phyloP scores from a whole-genome alignment of 2,888 invertebrate species.

The Pseudeuparius sepicola region DNA sequence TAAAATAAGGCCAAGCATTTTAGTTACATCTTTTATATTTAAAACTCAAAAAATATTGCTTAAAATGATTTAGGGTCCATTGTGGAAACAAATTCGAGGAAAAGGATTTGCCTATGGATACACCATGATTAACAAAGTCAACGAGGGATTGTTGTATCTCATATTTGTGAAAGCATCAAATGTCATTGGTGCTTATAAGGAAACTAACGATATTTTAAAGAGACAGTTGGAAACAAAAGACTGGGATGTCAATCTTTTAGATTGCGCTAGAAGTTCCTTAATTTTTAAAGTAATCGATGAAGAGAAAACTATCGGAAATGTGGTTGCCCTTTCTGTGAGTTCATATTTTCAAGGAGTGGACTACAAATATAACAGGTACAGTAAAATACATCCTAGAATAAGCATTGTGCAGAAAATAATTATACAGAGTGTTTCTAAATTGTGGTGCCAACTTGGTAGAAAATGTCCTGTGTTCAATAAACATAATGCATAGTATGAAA shows the following conservation, averaged over 20 bases:
- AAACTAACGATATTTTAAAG: slow-evolving; percentile 64
- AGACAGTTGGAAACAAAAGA: slow-evolving; percentile 49
- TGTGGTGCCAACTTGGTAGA: too few species aligned
- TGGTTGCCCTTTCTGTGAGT: slow-evolving; percentile 61
- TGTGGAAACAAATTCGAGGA: slow-evolving; percentile 82
- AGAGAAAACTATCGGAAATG: slow-evolving; percentile 68
- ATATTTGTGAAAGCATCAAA: slow-evolving; percentile 69
- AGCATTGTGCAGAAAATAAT: slow-evolving; percentile 7
- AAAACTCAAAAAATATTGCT: too few species aligned
- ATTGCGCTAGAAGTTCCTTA: slow-evolving; percentile 77
- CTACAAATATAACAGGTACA: slow-evolving; percentile 56
- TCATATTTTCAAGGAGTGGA: slow-evolving; percentile 60
- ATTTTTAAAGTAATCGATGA: slow-evolving; percentile 76
- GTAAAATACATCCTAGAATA: too few species aligned
- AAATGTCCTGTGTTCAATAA: too few species aligned
- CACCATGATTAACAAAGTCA: slow-evolving; percentile 50
- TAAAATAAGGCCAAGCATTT: too few species aligned
- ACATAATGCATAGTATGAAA: too few species aligned
- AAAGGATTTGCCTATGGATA: slow-evolving; percentile 78
- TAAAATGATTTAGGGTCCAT: slow-evolving; percentile 76
- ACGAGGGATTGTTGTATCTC: slow-evolving; percentile 64
- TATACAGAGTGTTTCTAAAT: too few species aligned
- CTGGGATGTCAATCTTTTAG: slow-evolving; percentile 67
- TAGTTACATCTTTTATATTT: too few species aligned
- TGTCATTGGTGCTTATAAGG: slow-evolving; percentile 66